Evolutionary conservation across 2,113 vertebrate species (phyloP).

Genomic region (Mungos mungo): DNA sequence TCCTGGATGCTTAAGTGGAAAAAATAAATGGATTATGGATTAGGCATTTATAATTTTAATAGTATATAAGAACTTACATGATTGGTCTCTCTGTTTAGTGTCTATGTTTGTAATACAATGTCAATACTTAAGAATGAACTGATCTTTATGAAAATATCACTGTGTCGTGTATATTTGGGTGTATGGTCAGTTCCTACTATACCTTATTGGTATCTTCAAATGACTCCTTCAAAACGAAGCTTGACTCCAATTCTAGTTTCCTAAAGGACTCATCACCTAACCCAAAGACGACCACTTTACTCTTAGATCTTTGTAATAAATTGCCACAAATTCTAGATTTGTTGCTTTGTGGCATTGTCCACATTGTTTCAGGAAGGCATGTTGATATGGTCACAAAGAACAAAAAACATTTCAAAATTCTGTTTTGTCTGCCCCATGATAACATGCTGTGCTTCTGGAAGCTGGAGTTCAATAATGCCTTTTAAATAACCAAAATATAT

Average conservation of each 20-base stretch:
- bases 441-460: background rate
- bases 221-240: background rate
- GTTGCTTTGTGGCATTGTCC: background rate
- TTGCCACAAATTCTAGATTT: background rate
- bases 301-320: background rate
- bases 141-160: background rate
- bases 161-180: background rate
- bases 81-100: background rate
- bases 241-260: background rate
- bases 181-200: background rate
- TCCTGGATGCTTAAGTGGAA: background rate
- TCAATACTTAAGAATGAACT: background rate
- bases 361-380: background rate
- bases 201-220: background rate
- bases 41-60: background rate
- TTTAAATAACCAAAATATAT: conserved; percentile 32
- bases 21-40: background rate
- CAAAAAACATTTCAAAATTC: conserved; percentile 29
- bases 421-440: background rate
- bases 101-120: background rate
- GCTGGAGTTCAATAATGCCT: background rate
- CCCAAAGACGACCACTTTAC: background rate
- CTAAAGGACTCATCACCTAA: background rate
- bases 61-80: background rate
- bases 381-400: background rate